Evolutionary conservation across 2,113 vertebrate species (phyloP), one percentile per base, ranked within the genome.

Genomic region (Scatophagus argus): DNA sequence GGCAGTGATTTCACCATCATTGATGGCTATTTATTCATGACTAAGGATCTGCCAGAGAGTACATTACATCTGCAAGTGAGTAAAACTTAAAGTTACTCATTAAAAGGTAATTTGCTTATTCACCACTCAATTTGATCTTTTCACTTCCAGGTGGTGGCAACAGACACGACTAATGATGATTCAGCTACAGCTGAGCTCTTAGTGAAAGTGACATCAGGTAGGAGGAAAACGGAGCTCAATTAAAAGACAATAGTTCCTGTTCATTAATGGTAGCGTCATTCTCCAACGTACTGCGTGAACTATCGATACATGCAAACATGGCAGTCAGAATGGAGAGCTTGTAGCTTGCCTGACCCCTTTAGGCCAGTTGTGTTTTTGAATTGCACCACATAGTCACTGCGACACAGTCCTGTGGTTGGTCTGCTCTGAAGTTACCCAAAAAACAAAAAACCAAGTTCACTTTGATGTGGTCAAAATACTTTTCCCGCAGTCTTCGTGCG

Each of bases 1-100:
- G 94, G 56, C 80, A 81, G 10, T 0, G 84, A 88, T 11, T 97
- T 98, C 87, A 73, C 34, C 0, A 68, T 95, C 16, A 27, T 43
- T 29, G 79, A 93, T 0, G 94, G 95, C 27, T 87, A 90, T 75
- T 83, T 98, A 66, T 89, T 96, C 78, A 94, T 95, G 60, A 91
- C 76, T 0, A 34, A 2, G 1, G 7, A 63, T 4, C 65, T 94
- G 61, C 8, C 79, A 4, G 51, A 85, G 0, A 65, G 2, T 31
- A 27, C 2, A 0, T 34, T 89, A 7, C 5, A 51, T 21, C 23
- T 95, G 25, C 8, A 79, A 16, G 94, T 94, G 74, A 91, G 92
- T 6, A 0, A 34, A 51, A 19, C 8, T 16, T 13, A 25, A 9
- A 9, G 9, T 31, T 4, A 34, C 8, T 41, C 11, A 25, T 6